These are phyloP conservation scores for Ganaspis brasiliensis DNA, from an alignment of 2,888 invertebrate species.

Conservation along the genomic window DNA sequence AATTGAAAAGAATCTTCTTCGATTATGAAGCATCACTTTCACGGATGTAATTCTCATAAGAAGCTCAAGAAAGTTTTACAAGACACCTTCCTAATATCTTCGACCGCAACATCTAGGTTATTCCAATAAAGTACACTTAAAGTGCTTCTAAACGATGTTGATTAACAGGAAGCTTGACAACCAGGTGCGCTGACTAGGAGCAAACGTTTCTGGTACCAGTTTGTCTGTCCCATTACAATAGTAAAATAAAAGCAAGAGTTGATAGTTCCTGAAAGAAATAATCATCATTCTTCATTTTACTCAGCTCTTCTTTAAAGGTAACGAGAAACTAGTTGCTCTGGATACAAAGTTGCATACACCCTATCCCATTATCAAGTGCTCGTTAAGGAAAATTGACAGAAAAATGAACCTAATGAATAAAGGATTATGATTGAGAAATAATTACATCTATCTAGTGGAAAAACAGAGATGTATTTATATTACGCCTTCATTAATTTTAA, in stretches of 20 bases:
- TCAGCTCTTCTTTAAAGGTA: conserved; percentile 6
- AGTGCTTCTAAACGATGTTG: conserved; percentile 74
- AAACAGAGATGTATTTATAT: neutral
- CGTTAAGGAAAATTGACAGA: conserved; percentile 25
- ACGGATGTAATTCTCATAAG: conserved; percentile 30
- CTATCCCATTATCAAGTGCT: conserved; percentile 18
- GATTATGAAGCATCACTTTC: conserved; percentile 32
- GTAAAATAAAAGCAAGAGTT: conserved; percentile 41
- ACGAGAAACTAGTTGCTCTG: conserved; percentile 16
- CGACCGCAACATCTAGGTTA: conserved; percentile 72
- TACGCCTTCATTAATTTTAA: conserved; percentile 10
- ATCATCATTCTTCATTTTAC: conserved; percentile 2
- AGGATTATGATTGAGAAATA: conserved; percentile 38
- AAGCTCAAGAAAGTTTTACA: conserved; percentile 38
- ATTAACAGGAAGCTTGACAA: conserved; percentile 63
- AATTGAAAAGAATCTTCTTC: neutral
- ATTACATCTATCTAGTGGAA: neutral
- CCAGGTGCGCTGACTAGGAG: conserved; percentile 13
- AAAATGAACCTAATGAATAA: conserved; percentile 27
- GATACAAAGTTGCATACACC: conserved; percentile 6
- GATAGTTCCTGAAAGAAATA: conserved; percentile 1
- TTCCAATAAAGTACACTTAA: conserved; percentile 74
- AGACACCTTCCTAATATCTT: conserved; percentile 56
- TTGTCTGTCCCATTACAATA: conserved; percentile 44
- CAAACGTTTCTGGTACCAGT: conserved; percentile 45